Evolutionary conservation across 2,797 vertebrate genomes (phyloP).

Genomic region (Clamator glandarius): DNA sequence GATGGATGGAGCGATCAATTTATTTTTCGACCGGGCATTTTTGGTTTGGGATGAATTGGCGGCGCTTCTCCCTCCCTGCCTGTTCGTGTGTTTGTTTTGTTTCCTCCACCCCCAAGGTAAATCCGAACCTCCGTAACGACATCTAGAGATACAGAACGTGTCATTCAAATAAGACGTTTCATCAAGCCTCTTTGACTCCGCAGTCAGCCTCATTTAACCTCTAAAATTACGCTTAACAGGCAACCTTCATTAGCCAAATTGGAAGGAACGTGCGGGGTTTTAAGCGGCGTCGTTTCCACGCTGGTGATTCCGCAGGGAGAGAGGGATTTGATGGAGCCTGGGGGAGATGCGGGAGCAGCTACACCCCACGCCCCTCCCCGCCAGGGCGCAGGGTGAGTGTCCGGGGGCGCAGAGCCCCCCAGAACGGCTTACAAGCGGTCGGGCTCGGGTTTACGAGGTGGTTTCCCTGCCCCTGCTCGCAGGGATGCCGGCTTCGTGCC

Average conservation of each 20-base stretch:
- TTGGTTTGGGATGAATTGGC: slow-evolving; percentile 12
- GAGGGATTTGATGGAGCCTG: accelerated
- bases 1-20: slow-evolving; percentile 48
- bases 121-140: background rate
- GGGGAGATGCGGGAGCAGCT: background rate
- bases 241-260: slow-evolving; percentile 70
- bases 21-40: background rate
- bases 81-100: slow-evolving; percentile 16
- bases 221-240: slow-evolving; percentile 70
- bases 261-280: slow-evolving; percentile 44
- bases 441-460: background rate
- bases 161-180: slow-evolving; percentile 50
- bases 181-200: slow-evolving; percentile 71
- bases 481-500: background rate
- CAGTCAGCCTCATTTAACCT: slow-evolving; percentile 78
- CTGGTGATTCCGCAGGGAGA: background rate
- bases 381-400: background rate
- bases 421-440: background rate
- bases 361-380: background rate
- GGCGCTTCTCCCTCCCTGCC: background rate
- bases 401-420: background rate
- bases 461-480: background rate
- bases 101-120: background rate
- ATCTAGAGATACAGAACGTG: background rate
- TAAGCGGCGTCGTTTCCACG: background rate